These are phyloP conservation scores for Serripes groenlandicus DNA, from an alignment of 2,888 invertebrate genomes.

Conservation along the genomic window DNA sequence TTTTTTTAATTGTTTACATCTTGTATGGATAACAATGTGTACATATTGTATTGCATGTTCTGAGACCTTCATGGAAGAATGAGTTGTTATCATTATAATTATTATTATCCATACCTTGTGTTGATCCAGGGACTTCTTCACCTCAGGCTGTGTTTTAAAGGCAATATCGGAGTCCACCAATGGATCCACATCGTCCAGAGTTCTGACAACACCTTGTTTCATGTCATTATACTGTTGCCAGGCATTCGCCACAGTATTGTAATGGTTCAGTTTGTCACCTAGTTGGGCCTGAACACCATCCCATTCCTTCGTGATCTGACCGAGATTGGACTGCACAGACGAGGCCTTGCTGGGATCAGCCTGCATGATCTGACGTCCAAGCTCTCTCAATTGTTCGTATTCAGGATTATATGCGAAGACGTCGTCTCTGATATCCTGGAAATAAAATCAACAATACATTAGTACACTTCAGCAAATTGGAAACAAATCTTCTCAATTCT, in stretches of 20 bases:
- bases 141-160: constrained; percentile 76
- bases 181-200: constrained; percentile 77
- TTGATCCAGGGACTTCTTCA: constrained; percentile 82
- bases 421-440: constrained; percentile 80
- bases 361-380: constrained; percentile 89
- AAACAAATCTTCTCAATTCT: no score
- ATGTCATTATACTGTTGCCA: constrained; percentile 84
- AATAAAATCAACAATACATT: neutral
- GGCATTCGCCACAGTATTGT: constrained; percentile 72
- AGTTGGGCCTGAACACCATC: constrained; percentile 78
- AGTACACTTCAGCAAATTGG: neutral
- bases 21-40: no score
- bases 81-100: no score
- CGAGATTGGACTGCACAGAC: constrained; percentile 78
- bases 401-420: constrained; percentile 80
- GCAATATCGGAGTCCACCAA: constrained; percentile 76
- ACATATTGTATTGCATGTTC: no score
- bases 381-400: constrained; percentile 91
- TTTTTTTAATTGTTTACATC: no score
- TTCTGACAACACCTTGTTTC: constrained; percentile 76
- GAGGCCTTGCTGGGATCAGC: constrained; percentile 76
- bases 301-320: constrained; percentile 79
- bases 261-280: constrained; percentile 78
- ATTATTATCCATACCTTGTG: constrained; percentile 83
- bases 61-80: no score